Evolutionary conservation across 2,797 vertebrate genomes (phyloP), one percentile per base, ranked within the genome.

Genomic region (Phataginus tricuspis): DNA sequence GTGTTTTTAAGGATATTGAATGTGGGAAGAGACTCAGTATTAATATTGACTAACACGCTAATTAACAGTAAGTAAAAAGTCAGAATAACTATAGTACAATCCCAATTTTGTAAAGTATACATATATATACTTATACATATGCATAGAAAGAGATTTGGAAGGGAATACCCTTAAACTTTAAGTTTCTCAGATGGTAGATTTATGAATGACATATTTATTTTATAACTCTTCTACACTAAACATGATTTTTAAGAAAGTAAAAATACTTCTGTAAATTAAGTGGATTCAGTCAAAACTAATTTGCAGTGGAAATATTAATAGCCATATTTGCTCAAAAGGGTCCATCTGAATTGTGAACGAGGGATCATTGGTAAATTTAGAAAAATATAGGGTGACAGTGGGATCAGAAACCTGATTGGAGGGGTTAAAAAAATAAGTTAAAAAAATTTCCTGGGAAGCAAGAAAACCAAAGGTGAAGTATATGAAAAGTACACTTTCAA

Each of bases 71-170:
- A 37, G 23, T 86, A 59, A 88, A 91, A 93, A 94, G 51, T 66
- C 7, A 55, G 5, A 31, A 23, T 80, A 82, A 61, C 23, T 77
- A 11, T 61, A 25, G 42, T 34, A 91, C 88, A 95, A 69, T 85
- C 25, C 7, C 9, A 61, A 25, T 68, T 91, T 74, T 95, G 3
- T 89, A 90, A 89, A 90, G 85, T 78, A 74, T 37, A 27, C 6
- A 29, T 57, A 0, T 92, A 18, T 75, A 4, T 53, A 86, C 83
- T 53, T 57, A 82, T 61, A 49, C 37, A 25, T 86, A 71, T 27
- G 2, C 37, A 74, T 45, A 95, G 27, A 94, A 84, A 77, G 27
- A 77, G 84, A 94, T 95, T 84, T 91, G 25, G 55, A 85, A 71
- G 34, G 14, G 49, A 69, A 84, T 77, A 45, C 5, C 59, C 45